Evolutionary conservation across 2,797 vertebrate species (phyloP), one percentile per base, ranked within the genome.

Genomic region (Gallinago stenura): DNA sequence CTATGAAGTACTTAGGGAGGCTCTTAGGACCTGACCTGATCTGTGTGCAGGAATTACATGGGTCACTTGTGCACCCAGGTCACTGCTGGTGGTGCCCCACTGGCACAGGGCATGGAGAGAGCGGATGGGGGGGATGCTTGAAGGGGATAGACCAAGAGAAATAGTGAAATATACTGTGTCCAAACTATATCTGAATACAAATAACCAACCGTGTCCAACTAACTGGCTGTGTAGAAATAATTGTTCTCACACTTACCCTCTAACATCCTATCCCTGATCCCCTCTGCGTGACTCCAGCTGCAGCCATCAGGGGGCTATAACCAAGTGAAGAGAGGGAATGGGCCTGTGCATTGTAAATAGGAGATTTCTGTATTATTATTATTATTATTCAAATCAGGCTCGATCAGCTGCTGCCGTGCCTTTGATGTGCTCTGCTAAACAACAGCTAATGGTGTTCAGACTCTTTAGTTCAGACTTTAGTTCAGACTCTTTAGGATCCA

Each of bases 371-470:
- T 51, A 54, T 76, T 48, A 70, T 89, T 94, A 81, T n/a, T 51
- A 28, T 70, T 94, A 54, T 76, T 48, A 70, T 89, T 94, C 62
- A 73, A 87, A 94, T 71, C 56, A 71, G 78, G 53, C 72, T 86
- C 58, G 46, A 37, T 46, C 68, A 82, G 68, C 80, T 73, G n/a
- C 61, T 88, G 78, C 58, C 46, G 51, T 54, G 46, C 73, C 60
- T 94, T 56, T 43, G 24, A 91, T 90, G 41, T 70, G 6, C 48
- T 60, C 73, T 87, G 69, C 87, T 68, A 9, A 66, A 78, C 66
- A 66, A 7, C 26, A 68, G 86, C 62, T 76, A 18, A 58, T 24
- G 35, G 51, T 6, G 4, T 72, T 73, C 28, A 30, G 5, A 21
- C 66, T 83, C 46, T 65, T 56, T n/a, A 12, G 82, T n/a, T n/a